Base-by-base conservation (phyloP, 2,113 vertebrate genomes). In the Zosterops lateralis region DNA sequence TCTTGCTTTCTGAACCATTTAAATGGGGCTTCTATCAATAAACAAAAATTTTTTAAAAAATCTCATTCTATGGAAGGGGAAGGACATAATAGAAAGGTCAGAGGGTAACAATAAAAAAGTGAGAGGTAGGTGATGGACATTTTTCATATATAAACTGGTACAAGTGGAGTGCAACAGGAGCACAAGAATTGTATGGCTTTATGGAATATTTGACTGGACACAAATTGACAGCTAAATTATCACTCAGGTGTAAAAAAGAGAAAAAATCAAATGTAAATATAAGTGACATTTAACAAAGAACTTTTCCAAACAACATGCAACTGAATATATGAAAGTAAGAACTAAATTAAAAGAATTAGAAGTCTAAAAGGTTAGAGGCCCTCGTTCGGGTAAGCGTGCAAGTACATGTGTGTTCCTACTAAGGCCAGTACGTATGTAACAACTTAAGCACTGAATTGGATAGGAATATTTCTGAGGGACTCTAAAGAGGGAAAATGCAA, bases 141-240 rank as follows among this genome's bases (percentile, higher is more conserved):
- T 92, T 85, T 96, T 86, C 68, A 64, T 80, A 24, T 83, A 53
- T 71, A 53, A 93, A 53, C 78, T 92, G 65, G n/a, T 93, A 74
- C 51, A 92, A 79, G 93, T 89, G 87, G 70, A 93, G 92, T 89
- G 92, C 88, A 86, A 96, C 87, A 84, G 28, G 78, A 96, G 96
- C 95, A 96, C 91, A 93, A 84, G 87, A 88, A 96, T 93, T 96
- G 80, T 97, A 36, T 97, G 97, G 96, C 84, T 95, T 96, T 97
- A 96, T 97, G 95, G 92, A 95, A 94, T 97, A 95, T 97, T 96
- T 97, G 96, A 96, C 96, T 97, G 97, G 97, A 97, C 93, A 96
- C 94, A 97, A 98, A 93, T 81, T 91, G 96, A 98, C 97, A 97
- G 97, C 97, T 97, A 96, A 98, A 97, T 97, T 98, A 98, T 98